A percentile compares a stretch with the other conserved stretches of the same genome.
phyloP scores from a whole-genome alignment of 2,113 vertebrate species.

The Pteronura brasiliensis region DNA sequence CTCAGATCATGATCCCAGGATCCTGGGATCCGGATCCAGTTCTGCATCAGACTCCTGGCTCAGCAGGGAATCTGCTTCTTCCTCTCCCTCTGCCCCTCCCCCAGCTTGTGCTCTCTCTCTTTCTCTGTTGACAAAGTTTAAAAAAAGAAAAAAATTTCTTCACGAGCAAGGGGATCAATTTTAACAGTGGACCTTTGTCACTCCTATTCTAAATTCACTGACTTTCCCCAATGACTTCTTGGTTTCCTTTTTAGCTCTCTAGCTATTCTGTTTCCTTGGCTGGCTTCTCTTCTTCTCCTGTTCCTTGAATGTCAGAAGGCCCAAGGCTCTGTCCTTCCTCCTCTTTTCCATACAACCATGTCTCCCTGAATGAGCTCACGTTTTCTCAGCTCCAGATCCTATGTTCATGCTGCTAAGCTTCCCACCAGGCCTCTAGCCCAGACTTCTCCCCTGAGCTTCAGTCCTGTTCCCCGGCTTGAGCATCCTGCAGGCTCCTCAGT shows the following conservation, averaged over 20 bases:
- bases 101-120: neutral
- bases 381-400: slow-evolving; percentile 45
- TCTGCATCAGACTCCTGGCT: neutral
- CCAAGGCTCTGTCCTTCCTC: neutral
- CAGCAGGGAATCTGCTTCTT: no score
- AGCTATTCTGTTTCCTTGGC: neutral
- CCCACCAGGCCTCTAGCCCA: neutral
- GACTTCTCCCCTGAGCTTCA: slow-evolving; percentile 37
- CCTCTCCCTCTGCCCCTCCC: neutral
- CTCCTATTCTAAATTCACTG: neutral
- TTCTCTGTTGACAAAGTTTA: neutral
- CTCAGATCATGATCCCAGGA: neutral
- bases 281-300: neutral
- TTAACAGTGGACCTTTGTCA: neutral
- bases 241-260: neutral
- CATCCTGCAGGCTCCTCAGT: slow-evolving; percentile 23
- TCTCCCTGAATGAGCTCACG: slow-evolving; percentile 53
- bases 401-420: slow-evolving; percentile 49
- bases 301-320: slow-evolving; percentile 25
- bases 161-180: neutral
- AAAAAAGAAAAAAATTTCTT: neutral
- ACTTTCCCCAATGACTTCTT: neutral
- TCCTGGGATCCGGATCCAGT: neutral
- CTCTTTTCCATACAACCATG: neutral
- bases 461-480: neutral